Base-by-base conservation (phyloP, 2,888 invertebrate species). In the Metacarcinus magister region DNA sequence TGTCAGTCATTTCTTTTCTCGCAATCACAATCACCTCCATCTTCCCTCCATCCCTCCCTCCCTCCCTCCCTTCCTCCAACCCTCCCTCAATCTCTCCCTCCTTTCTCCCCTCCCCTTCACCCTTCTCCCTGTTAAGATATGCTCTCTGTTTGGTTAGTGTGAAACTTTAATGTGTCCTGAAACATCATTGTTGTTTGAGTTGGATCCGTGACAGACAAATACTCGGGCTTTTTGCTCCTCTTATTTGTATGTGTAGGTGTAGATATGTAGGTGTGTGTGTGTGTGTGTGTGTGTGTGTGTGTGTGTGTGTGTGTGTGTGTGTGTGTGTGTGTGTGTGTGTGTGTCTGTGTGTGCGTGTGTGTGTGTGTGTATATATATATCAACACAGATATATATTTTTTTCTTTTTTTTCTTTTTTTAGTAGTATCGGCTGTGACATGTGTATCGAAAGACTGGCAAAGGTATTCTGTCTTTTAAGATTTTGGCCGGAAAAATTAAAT, bases 401-500 rank as follows among this genome's bases (percentile, higher is more conserved):
- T 67, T 13, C 19, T 67, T 67, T 13, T n/a, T n/a, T 3, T 16
- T 67, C 23, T n/a, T 67, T 82, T 82, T 82, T 82, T 82, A 32
- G 7, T 10, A 4, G 32, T 32, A 28, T 82, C 82, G 82, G 19
- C 82, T 82, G 82, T 28, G 82, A 82, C 82, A 82, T 32, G 82
- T 32, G 82, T 82, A 82, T 82, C 82, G 82, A 82, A 82, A 82
- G 32, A 32, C 82, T 32, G 32, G 32, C 82, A 82, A 67, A 82
- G 32, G 82, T 82, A 82, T 82, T 82, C 8, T 32, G 82, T 82
- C 82, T 82, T 82, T 82, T 82, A 82, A 82, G 32, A 32, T 32
- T 82, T 82, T 82, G 32, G 82, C 82, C 32, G 82, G 82, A 82
- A 82, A 82, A 82, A 82, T 82, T 82, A 82, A 82, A 82, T 82